phyloP scores from a whole-genome alignment of 1,140 invertebrate species.

The Delia radicum region DNA sequence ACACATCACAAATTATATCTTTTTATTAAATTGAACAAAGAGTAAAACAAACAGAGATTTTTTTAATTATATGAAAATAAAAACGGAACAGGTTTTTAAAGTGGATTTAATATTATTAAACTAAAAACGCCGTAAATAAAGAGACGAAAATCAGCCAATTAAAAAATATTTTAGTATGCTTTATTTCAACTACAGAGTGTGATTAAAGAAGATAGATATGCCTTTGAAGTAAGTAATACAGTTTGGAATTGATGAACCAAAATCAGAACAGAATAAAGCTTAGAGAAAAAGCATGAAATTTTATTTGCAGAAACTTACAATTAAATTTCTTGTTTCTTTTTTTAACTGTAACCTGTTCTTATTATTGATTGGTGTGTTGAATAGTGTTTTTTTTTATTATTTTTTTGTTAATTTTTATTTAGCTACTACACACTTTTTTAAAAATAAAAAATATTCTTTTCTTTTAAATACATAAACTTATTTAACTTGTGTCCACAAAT shows the following conservation, averaged over 20 bases:
- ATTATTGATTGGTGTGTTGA: neutral
- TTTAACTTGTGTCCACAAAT: neutral
- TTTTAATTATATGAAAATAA: neutral
- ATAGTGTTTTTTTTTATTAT: neutral
- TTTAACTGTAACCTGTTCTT: slow-evolving; percentile 13
- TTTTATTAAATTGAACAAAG: slow-evolving; percentile 6
- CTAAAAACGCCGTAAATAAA: neutral
- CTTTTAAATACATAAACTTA: neutral
- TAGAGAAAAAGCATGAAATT: neutral
- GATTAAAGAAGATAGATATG: neutral
- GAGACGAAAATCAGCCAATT: too few species aligned
- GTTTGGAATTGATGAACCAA: neutral
- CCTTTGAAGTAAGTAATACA: neutral
- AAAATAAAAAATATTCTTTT: slow-evolving; percentile 17
- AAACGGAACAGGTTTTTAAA: neutral
- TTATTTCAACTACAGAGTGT: neutral
- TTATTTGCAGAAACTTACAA: slow-evolving; percentile 2
- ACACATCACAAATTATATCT: slow-evolving; percentile 20
- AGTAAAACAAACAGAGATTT: neutral
- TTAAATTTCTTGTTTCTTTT: neutral
- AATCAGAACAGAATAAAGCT: neutral
- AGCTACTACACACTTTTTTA: slow-evolving; percentile 17
- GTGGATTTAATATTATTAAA: neutral
- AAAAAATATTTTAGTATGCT: neutral
- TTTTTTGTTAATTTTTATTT: slow-evolving; percentile 8